Base-by-base conservation (phyloP, 2,888 invertebrate genomes). In the Entomobrya multifasciata region DNA sequence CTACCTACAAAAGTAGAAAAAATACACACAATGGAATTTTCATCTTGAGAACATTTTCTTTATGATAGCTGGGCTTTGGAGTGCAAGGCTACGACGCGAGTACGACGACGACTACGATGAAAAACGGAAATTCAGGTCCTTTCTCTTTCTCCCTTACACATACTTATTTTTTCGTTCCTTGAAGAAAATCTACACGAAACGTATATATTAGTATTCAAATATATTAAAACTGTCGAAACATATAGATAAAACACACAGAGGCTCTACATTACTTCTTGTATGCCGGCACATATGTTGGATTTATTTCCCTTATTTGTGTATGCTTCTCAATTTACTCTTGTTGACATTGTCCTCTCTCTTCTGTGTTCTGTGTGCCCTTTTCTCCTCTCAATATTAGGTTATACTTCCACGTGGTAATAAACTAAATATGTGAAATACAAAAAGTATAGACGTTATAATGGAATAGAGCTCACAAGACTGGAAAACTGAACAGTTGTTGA, bases 251-350 rank as follows among this genome's bases (percentile, higher is more conserved):
- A 70, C 25, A 72, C 70, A 72, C 57, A 83, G n/a, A 76, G 44
- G 20, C 17, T 20, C 3, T 15, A 36, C 36, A 36, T 8, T 36
- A 8, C 47, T 70, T 25, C 70, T 49, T 47, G n/a, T 15, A 22
- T 70, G 44, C 47, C 70, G 47, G 70, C 49, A 70, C 49, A 70
- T 70, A 70, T 70, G 70, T 44, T 60, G 72, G 60, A 70, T 81
- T 57, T 70, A 81, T 81, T 81, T 36, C 72, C 17, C 44, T 22
- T 81, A 72, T 81, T 80, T 80, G 67, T 49, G 67, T 41, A 72
- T 22, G 47, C 36, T 74, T 83, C 82, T 83, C 82, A 83, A 76
- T 83, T 83, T 83, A 76, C 82, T 83, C 25, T 62, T 83, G 76
- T 76, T 83, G 82, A 76, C 82, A 83, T 74, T 76, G 76, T 76